Evolutionary conservation across 2,888 invertebrate species (phyloP), one percentile per base, ranked within the genome.

Genomic region (Marronus borbonicus): DNA sequence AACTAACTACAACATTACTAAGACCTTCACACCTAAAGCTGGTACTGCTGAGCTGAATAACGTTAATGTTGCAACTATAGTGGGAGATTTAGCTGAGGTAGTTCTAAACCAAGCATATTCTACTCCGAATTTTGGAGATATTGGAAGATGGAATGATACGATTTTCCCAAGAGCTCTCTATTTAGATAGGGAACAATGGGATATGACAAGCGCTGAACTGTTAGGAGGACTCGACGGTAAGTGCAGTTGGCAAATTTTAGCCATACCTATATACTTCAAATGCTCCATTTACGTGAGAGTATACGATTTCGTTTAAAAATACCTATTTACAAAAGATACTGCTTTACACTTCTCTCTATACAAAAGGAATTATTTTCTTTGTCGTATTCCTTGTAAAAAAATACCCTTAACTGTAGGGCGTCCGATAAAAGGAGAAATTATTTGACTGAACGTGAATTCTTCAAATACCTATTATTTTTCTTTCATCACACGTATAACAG

Each of bases 211-310:
- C 83, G 91, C 93, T 28, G 93, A 94, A 87, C 90, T 94, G 76
- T 85, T 94, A 52, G 93, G 92, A 52, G 93, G 92, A 49, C 90
- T 94, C 66, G 94, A 94, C 85, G 94, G 94, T 92, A 88, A 83
- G 84, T 76, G 44, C 1, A 44, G 1, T 44, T 44, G 10, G 44
- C 0, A 52, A 52, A 52, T 5, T 52, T 52, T 52, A 4, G 3
- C 4, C 31, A 5, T 31, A 0, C 31, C 31, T 31, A 5, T 31
- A 31, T 3, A 10, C 8, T 44, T 44, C 12, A 44, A 8, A 44
- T 5, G 2, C 64, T 10, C 4, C n/a, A 1, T 31, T 36, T 31
- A 31, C 31, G 31, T 31, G 5, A 31, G 5, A 31, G 4, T 31
- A 5, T 5, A 5, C 31, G 31, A 5, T 31, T 31, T 31, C 4